Evolutionary conservation across 1,140 invertebrate species (phyloP).

Genomic region (Asbolus verrucosus): DNA sequence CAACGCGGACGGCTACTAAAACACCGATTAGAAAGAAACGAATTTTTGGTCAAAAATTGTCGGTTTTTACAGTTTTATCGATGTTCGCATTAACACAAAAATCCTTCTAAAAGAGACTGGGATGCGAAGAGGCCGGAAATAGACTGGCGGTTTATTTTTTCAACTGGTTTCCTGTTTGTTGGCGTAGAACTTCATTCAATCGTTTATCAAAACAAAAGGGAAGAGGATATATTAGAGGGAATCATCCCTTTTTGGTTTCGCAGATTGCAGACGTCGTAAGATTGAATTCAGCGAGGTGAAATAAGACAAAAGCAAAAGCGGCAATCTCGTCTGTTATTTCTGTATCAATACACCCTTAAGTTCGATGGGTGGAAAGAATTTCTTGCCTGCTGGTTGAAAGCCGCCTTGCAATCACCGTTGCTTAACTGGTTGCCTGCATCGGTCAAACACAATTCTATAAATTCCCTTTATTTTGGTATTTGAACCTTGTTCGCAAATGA

Average conservation of each 20-base stretch:
- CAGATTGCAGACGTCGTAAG: constrained; percentile 37
- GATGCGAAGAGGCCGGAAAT: neutral
- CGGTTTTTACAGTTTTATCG: no score
- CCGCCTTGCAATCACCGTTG: constrained; percentile 15
- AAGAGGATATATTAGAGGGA: neutral
- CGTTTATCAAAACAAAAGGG: constrained; percentile 36
- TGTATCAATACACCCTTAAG: constrained; percentile 6
- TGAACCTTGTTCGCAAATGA: no score
- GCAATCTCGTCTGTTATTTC: constrained; percentile 29
- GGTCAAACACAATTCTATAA: neutral
- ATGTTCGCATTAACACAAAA: no score
- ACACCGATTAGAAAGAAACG: no score
- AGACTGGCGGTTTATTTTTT: constrained; percentile 21
- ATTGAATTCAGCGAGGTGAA: constrained; percentile 28
- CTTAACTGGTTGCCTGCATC: constrained; percentile 32
- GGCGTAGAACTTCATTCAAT: constrained; percentile 18
- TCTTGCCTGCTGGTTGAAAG: neutral
- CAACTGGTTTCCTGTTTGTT: constrained; percentile 19
- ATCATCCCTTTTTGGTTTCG: constrained; percentile 18
- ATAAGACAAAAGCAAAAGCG: constrained; percentile 28
- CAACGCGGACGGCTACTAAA: no score
- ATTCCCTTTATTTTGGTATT: no score
- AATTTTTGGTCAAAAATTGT: no score
- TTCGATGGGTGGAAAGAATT: constrained; percentile 3
- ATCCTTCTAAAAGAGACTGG: constrained; percentile 18